These are phyloP conservation scores for Dysmachus trigonus DNA, from an alignment of 2,888 invertebrate species.

Conservation along the genomic window DNA sequence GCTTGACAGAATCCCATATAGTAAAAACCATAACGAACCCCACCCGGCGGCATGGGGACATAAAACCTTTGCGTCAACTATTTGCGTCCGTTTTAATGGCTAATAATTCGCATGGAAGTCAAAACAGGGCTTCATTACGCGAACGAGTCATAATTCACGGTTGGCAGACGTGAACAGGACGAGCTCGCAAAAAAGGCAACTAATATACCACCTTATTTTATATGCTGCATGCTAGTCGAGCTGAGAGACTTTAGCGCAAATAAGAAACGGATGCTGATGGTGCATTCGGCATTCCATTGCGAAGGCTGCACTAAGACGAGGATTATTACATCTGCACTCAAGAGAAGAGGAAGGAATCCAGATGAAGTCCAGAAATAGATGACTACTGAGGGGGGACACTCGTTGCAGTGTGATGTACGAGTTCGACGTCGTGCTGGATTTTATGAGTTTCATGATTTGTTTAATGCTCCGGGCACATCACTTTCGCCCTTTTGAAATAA, in stretches of 20 bases:
- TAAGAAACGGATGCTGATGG: not conserved
- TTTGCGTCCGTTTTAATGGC: constrained; percentile 33
- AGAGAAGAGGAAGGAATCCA: not conserved
- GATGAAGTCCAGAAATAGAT: not conserved
- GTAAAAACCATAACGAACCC: not conserved
- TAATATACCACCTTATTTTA: not conserved
- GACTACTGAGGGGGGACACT: not conserved
- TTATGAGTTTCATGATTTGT: not conserved
- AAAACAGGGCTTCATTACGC: constrained; percentile 19
- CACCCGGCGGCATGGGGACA: not conserved
- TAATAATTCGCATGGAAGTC: constrained; percentile 20
- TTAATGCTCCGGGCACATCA: not conserved
- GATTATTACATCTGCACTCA: not conserved
- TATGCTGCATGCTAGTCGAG: not conserved
- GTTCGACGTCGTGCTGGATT: not conserved
- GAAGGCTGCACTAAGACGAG: not conserved
- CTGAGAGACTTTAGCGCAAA: not conserved
- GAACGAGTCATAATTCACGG: constrained; percentile 25
- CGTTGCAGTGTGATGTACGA: not conserved
- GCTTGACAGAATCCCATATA: not conserved
- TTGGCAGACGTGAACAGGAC: not conserved
- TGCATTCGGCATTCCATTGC: not conserved
- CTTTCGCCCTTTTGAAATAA: not conserved
- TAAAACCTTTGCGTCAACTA: constrained; percentile 9
- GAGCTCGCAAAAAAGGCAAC: not conserved